These are phyloP conservation scores for Tetropium fuscum DNA, from an alignment of 2,888 invertebrate species.

Conservation along the genomic window DNA sequence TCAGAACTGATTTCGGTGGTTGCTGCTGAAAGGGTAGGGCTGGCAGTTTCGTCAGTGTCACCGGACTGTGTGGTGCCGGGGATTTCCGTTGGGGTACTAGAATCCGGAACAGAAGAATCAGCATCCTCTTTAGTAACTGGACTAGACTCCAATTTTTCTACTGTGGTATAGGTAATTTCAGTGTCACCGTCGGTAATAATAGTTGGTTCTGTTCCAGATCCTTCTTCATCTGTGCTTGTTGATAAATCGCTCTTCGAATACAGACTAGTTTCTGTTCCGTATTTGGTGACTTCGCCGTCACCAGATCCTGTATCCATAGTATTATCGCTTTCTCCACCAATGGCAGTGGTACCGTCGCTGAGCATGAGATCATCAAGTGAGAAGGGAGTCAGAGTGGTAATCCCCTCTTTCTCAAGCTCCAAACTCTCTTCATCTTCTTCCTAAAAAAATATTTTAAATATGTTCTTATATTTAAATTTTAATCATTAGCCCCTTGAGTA, in stretches of 20 bases:
- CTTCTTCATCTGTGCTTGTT: conserved; percentile 41
- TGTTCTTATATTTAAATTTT: neutral
- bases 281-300: conserved; percentile 43
- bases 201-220: conserved; percentile 44
- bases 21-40: neutral
- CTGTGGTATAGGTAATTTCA: conserved; percentile 39
- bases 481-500: neutral
- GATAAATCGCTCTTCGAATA: conserved; percentile 17
- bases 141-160: neutral
- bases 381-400: conserved; percentile 56
- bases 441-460: neutral
- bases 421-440: neutral
- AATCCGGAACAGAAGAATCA: conserved; percentile 17
- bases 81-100: conserved; percentile 24
- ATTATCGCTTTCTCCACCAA: conserved; percentile 43
- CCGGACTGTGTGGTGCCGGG: conserved; percentile 7
- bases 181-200: conserved; percentile 33
- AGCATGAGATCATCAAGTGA: conserved; percentile 68
- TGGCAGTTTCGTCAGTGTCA: neutral
- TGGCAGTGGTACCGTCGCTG: conserved; percentile 65
- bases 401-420: conserved; percentile 10
- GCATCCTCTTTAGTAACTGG: conserved; percentile 20
- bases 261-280: conserved; percentile 27
- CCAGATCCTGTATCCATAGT: conserved; percentile 54
- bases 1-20: too few species aligned